phyloP scores from a whole-genome alignment of 2,888 invertebrate genomes.

The Catocala fraxini region DNA sequence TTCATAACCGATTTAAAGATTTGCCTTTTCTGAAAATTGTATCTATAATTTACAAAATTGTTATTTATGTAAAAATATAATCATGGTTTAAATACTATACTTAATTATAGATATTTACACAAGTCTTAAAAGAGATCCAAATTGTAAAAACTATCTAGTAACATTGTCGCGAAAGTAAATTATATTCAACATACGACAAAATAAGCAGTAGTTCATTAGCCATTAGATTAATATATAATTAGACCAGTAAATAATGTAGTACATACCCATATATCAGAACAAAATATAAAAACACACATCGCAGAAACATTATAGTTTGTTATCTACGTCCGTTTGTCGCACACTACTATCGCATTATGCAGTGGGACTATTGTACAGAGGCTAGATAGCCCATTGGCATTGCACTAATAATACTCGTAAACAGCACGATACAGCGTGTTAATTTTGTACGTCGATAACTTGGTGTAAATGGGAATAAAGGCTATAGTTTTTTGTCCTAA shows the following conservation, averaged over 20 bases:
- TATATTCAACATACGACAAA: background rate
- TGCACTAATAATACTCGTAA: conserved; percentile 23
- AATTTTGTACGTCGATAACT: background rate
- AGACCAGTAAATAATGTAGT: background rate
- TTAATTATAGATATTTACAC: too few relatives aligned
- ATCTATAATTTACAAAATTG: too few relatives aligned
- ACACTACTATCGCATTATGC: conserved; percentile 6
- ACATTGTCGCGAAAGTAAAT: too few relatives aligned
- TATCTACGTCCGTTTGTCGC: conserved; percentile 1
- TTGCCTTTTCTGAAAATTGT: too few relatives aligned
- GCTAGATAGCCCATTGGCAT: conserved; percentile 41
- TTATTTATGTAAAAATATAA: too few relatives aligned
- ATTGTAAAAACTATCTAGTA: too few relatives aligned
- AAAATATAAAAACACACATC: conserved; percentile 21
- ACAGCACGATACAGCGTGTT: conserved; percentile 30
- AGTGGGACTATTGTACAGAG: conserved; percentile 15
- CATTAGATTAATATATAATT: too few relatives aligned
- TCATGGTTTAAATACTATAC: too few relatives aligned
- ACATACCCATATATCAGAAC: conserved; percentile 34
- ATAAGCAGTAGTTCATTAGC: too few relatives aligned
- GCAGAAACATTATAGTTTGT: conserved; percentile 13
- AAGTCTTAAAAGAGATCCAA: too few relatives aligned
- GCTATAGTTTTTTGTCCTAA: too few relatives aligned
- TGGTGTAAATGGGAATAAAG: background rate
- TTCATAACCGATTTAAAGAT: too few relatives aligned